Percentiles rank a stretch among this genome's conserved stretches.
These are phyloP conservation scores for Enoplosus armatus DNA, from an alignment of 2,797 vertebrate genomes.

Conservation along the genomic window DNA sequence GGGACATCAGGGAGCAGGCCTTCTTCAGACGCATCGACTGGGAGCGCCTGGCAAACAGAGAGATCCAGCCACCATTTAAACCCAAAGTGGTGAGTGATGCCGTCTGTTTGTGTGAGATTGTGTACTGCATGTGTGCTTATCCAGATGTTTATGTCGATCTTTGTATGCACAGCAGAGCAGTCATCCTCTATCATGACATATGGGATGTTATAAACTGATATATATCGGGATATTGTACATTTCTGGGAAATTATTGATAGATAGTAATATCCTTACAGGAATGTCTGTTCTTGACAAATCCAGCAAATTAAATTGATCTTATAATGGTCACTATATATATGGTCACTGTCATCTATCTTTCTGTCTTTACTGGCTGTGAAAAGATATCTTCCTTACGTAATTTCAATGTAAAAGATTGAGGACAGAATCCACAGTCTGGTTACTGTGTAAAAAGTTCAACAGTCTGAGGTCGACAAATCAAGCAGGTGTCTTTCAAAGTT, in stretches of 20 bases:
- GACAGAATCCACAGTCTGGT: not conserved
- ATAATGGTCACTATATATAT: no score
- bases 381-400: not conserved
- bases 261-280: not conserved
- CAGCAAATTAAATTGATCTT: not conserved
- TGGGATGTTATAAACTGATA: not conserved
- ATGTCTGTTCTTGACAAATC: not conserved
- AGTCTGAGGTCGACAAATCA: not conserved
- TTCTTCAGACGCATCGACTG: slow-evolving; percentile 99
- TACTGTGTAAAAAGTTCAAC: not conserved
- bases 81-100: slow-evolving; percentile 95
- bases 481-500: not conserved
- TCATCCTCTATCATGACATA: not conserved
- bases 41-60: slow-evolving; percentile 94
- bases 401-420: not conserved
- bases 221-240: not conserved
- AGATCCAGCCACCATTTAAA: slow-evolving; percentile 98
- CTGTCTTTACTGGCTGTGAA: not conserved
- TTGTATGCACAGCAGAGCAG: not conserved
- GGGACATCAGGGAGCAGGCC: slow-evolving; percentile 95
- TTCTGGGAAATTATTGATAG: not conserved
- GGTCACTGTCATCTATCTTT: not conserved
- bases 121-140: no score
- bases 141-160: not conserved
- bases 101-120: not conserved